Evolutionary conservation across 2,888 invertebrate species (phyloP).

Genomic region (Pachliopta kotzebuea): DNA sequence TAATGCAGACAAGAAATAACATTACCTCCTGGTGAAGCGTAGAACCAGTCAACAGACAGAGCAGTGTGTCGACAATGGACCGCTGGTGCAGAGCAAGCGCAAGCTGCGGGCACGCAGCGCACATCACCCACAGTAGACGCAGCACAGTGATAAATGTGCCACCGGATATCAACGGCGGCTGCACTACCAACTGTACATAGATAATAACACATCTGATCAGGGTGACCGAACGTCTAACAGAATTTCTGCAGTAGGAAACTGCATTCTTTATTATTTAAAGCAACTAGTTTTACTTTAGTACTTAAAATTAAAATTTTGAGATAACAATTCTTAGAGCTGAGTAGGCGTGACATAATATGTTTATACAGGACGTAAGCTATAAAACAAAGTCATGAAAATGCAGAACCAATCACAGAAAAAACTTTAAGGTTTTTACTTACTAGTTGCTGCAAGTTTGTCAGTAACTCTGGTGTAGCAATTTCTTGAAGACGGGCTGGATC

Average conservation of each 20-base stretch:
- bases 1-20: background rate
- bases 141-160: slow-evolving; percentile 98
- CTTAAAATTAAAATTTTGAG: no score
- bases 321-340: no score
- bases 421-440: slow-evolving; percentile 64
- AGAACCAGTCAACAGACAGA: slow-evolving; percentile 96
- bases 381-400: no score
- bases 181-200: slow-evolving; percentile 87
- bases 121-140: slow-evolving; percentile 97
- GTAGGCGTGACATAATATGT: no score
- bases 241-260: no score
- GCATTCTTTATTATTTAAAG: no score
- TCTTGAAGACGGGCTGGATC: slow-evolving; percentile 95
- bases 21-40: slow-evolving; percentile 78
- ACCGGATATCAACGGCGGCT: slow-evolving; percentile 96
- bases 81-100: slow-evolving; percentile 95
- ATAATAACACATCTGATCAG: background rate
- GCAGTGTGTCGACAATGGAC: slow-evolving; percentile 96
- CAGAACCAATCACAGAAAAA: no score
- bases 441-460: slow-evolving; percentile 96
- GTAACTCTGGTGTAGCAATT: slow-evolving; percentile 94
- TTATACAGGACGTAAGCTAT: no score
- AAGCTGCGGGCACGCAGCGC: slow-evolving; percentile 95
- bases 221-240: no score
- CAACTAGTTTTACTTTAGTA: no score